phyloP scores from a whole-genome alignment of 2,113 vertebrate genomes.

The Epinephelus cyanopodus region DNA sequence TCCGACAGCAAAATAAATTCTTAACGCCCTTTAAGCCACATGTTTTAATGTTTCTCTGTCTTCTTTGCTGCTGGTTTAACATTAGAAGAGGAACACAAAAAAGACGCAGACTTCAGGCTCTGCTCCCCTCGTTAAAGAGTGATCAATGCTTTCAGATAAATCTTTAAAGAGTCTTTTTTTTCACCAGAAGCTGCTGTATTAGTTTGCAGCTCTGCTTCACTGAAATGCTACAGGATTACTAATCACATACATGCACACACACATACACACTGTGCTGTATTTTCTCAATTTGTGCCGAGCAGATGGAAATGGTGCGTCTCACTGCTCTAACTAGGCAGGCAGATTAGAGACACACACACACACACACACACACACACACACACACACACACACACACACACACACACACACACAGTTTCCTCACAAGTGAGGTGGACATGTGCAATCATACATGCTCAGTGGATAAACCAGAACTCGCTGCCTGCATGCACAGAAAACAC shows the following conservation, averaged over 20 bases:
- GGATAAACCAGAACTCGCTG: constrained; percentile 33
- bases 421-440: constrained; percentile 49
- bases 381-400: not conserved
- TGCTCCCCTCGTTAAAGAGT: constrained; percentile 11
- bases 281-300: constrained; percentile 63
- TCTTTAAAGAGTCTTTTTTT: constrained; percentile 16
- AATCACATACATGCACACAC: constrained; percentile 13
- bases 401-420: not conserved
- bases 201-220: constrained; percentile 37
- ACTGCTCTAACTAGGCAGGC: constrained; percentile 63
- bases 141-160: constrained; percentile 38
- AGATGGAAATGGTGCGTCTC: constrained; percentile 74
- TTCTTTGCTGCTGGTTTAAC: no score
- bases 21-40: not conserved
- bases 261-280: not conserved
- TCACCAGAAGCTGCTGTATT: constrained; percentile 28
- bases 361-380: not conserved
- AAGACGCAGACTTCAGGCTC: constrained; percentile 20
- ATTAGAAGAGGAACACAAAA: no score
- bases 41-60: not conserved
- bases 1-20: not conserved
- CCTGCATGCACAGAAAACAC: constrained; percentile 18
- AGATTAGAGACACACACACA: constrained; percentile 57
- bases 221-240: constrained; percentile 58
- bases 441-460: constrained; percentile 49